Evolutionary conservation across 2,113 vertebrate genomes (phyloP), one percentile per base, ranked within the genome.

Genomic region (Myrmophylax atrothorax): DNA sequence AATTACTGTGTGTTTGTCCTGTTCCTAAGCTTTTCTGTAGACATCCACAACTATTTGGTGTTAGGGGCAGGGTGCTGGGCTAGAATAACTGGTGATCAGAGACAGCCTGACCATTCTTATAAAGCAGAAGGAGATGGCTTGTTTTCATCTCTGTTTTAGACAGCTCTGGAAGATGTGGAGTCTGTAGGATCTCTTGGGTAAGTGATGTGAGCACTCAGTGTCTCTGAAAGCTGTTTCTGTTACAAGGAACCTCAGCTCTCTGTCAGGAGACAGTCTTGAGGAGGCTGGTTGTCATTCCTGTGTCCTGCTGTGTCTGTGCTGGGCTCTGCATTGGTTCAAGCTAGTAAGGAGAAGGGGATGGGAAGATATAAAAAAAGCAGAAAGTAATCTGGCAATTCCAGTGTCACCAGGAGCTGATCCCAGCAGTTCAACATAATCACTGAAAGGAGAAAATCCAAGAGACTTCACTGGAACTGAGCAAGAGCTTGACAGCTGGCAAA

Each of bases 401-500:
- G 49, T 72, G 47, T 63, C 60, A 89, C 60, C 47, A 52, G 56
- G 58, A 95, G 76, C 92, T 88, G 35, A 85, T 83, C 67, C 78
- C 78, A 85, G 67, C 38, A 50, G 78, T 50, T 69, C 78, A 67
- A 53, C n/a, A 18, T 50, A 87, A 93, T 87, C 67, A 80, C 42
- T 0, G 3, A 73, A 72, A 91, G 4, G 67, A 88, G 91, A 90
- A 95, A 93, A 94, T 91, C 55, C 90, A 70, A 67, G 89, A 96
- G 84, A 49, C 73, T 94, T 95, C 78, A 25, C 53, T 91, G 78
- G 44, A 84, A 73, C 47, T 62, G 82, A 88, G 81, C 78, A 76
- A 89, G 70, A 73, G 80, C 82, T 66, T 63, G 89, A 79, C 95
- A 96, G 89, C 93, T 94, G 94, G 89, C 74, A 84, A 91, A 89